Evolutionary conservation across 2,113 vertebrate genomes (phyloP), one percentile per base, ranked within the genome.

Genomic region (Anolis sagrei): DNA sequence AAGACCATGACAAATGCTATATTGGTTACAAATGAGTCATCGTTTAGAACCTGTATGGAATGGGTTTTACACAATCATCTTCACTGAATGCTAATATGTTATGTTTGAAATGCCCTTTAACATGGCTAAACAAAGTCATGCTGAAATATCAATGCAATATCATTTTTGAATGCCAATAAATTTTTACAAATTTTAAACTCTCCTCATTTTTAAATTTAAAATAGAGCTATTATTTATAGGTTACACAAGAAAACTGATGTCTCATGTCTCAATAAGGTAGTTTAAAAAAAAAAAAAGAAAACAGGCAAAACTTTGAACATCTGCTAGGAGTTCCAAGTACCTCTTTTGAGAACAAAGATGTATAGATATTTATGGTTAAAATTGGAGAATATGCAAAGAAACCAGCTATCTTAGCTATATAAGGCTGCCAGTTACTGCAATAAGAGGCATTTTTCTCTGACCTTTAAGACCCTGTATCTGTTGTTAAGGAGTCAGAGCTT

Each of bases 21-120:
- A 34, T 70, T 72, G 68, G 48, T 82, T 72, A 51, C 64, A 68
- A 69, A 69, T 81, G 64, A 69, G n/a, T 54, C n/a, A 70, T 23
- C 8, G 29, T 48, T 23, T 81, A 27, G 64, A 68, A 29, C 64
- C 64, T 27, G 32, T 72, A 48, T 82, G 48, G 66, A 82, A 72
- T 58, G 18, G 10, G 44, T 34, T 81, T 81, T 81, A 51, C 5
- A 51, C 10, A 58, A 48, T 72, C 44, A 51, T 64, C 34, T 27
- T 66, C 78, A 64, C 5, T 44, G 34, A 44, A 80, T 64, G 16
- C 21, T 34, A 81, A 69, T 32, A 18, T 49, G 62, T 73, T 82
- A 32, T 73, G 11, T 82, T 6, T 32, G 68, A 34, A 64, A 76
- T 76, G 48, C n/a, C 29, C 44, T 61, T 48, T 49, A 76, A 48